Base-by-base conservation (phyloP, 2,797 vertebrate genomes). In the Epinephelus coioides region DNA sequence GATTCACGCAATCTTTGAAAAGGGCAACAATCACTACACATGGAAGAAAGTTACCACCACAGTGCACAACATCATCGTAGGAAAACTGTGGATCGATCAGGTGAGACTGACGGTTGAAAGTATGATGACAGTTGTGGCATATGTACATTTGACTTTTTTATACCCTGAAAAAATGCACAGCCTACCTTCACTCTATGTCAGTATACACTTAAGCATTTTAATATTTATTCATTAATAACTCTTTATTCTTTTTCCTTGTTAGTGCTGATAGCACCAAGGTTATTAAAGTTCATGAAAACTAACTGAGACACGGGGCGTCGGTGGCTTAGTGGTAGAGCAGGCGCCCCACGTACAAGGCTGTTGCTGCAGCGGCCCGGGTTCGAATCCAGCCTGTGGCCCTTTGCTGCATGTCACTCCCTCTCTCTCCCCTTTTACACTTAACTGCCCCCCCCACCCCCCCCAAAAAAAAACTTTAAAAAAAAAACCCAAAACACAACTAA, bases 21-120 rank as follows among this genome's bases (percentile, higher is more conserved):
- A 97, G 23, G 93, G 96, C 0, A 96, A 97, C 90, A 96, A 98
- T 93, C 98, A 99, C 91, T 99, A 99, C 93, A 97, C 96, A 1
- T 99, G 98, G 98, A 99, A 99, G 78, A 99, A 99, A 71, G 98
- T 99, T 40, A 99, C 97, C 34, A 99, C 98, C 55, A 99, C 98
- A 0, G 98, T 99, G 67, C 98, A 99, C 93, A 99, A 99, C 94
- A 99, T 99, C 89, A 99, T 99, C 0, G 98, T 99, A 38, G 98
- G 98, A 69, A 99, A 99, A 76, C 89, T 99, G 21, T 99, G 98
- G 98, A 99, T 99, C 55, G 98, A 99, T 88, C 98, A 99, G 97
- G 98, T 98, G 83, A 95, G 95, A 38, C 4, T 1, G 21, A 44
- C 3, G 21, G 47, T 43, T 18, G 3, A 12, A 40, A 49, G 23